Conservation (phyloP, 2,888 invertebrate genomes). For the Chymomyza fuscimana region DNA sequence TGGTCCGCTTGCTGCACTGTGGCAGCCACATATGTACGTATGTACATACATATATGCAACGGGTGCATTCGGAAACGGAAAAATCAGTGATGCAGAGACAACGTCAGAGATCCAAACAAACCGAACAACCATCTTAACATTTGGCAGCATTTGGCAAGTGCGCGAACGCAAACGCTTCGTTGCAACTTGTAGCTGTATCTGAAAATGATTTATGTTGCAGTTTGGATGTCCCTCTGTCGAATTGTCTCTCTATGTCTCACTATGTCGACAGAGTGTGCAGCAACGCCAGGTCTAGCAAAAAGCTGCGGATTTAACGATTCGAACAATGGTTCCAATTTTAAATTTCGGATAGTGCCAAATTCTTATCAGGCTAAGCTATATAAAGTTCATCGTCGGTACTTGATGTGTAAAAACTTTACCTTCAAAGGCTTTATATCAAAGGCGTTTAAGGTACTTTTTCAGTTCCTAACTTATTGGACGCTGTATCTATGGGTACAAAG, state of each 20-base stretch:
- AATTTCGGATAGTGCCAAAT: too few relatives aligned
- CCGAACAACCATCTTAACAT: constrained; percentile 47
- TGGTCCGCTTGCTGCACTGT: not conserved
- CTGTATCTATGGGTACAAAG: too few relatives aligned
- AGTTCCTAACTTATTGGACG: too few relatives aligned
- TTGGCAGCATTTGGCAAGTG: constrained; percentile 75
- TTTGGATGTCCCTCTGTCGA: constrained; percentile 3
- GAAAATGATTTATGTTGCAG: constrained; percentile 7
- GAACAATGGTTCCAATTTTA: too few relatives aligned
- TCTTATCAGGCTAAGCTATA: too few relatives aligned
- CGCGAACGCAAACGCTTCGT: constrained; percentile 58
- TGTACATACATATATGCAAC: not conserved
- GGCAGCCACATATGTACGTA: not conserved
- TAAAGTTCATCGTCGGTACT: too few relatives aligned
- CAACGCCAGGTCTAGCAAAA: too few relatives aligned
- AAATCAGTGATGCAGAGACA: not conserved
- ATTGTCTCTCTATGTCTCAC: not conserved
- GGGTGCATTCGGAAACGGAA: not conserved
- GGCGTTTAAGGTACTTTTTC: too few relatives aligned
- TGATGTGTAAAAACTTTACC: too few relatives aligned
- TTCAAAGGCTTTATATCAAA: too few relatives aligned
- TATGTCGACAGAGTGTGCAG: not conserved
- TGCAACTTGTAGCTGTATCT: constrained; percentile 9
- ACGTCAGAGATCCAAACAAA: not conserved
- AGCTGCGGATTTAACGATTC: too few relatives aligned